Percentiles rank a stretch among this genome's conserved stretches.
phyloP scores from a whole-genome alignment of 1,140 invertebrate genomes.

The Sinonovacula constricta region DNA sequence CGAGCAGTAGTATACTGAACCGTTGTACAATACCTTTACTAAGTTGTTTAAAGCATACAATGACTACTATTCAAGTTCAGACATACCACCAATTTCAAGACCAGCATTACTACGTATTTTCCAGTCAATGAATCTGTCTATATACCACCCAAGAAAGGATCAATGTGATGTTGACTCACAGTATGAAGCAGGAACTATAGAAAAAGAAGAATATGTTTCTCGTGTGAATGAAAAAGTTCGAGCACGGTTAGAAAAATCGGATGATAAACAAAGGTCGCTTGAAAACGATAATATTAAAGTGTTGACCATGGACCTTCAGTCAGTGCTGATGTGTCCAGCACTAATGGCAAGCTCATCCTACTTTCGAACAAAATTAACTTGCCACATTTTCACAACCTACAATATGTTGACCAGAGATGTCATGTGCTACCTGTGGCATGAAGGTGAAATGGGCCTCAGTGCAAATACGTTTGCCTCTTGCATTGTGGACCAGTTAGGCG shows the following conservation, averaged over 20 bases:
- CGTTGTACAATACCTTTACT: background rate
- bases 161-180: background rate
- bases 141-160: background rate
- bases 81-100: background rate
- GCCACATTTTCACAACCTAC: slow-evolving; percentile 12
- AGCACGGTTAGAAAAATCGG: background rate
- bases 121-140: background rate
- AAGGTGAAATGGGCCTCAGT: slow-evolving; percentile 1
- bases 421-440: slow-evolving; percentile 32
- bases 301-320: slow-evolving; percentile 18
- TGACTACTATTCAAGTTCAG: background rate
- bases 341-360: background rate
- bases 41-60: slow-evolving; percentile 19
- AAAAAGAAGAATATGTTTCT: background rate
- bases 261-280: slow-evolving; percentile 13
- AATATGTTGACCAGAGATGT: slow-evolving; percentile 1
- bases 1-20: background rate
- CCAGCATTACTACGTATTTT: slow-evolving; percentile 14
- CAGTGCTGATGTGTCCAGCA: slow-evolving; percentile 5
- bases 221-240: background rate
- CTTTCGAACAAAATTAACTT: background rate
- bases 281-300: slow-evolving; percentile 13
- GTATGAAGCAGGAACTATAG: background rate
- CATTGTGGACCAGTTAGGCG: slow-evolving; percentile 14
- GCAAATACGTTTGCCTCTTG: slow-evolving; percentile 30